Evolutionary conservation across 2,888 invertebrate species (phyloP), one percentile per base, ranked within the genome.

Genomic region (Phytoseiulus persimilis): DNA sequence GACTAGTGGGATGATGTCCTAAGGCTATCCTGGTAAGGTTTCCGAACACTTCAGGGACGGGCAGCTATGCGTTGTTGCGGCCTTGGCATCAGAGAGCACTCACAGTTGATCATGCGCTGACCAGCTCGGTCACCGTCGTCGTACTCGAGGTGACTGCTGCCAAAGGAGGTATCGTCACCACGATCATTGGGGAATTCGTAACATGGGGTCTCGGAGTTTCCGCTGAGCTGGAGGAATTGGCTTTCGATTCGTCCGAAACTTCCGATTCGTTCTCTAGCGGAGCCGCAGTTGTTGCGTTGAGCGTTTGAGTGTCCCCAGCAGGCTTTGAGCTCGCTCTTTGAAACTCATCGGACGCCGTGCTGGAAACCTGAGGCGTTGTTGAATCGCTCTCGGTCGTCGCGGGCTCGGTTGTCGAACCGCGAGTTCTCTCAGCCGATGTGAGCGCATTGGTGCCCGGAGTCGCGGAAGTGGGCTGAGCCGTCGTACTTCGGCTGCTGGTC

Each of bases 161-260:
- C 23, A 87, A 9, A 11, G 87, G 33, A 6, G 87, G 87, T 5
- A 87, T 31, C 14, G 87, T 87, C 11, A 87, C 87, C 14, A 87
- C 32, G 87, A 87, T 87, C 87, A 9, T 87, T 9, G 87, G 87
- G 18, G 87, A 87, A n/a, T 87, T n/a, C 11, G 87, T 87, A 3
- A 1, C 33, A 0, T 18, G 65, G 18, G 65, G 18, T 65, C 18
- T 65, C 18, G 65, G 65, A 23, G 65, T 28, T 28, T 65, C 9
- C 18, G 65, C 18, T 23, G 65, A 65, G 14, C 65, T 65, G 5
- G 28, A 65, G 23, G 65, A 65, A 2, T 18, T 28, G 18, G 65
- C 65, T 23, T 65, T 28, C 9, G 65, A 28, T 14, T 1, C 1
- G 1, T 11, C 65, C 65, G 65, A 28, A 1, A 2, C 18, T 65